These are phyloP conservation scores for Murina feae DNA, from an alignment of 2,113 vertebrate genomes.

Conservation along the genomic window DNA sequence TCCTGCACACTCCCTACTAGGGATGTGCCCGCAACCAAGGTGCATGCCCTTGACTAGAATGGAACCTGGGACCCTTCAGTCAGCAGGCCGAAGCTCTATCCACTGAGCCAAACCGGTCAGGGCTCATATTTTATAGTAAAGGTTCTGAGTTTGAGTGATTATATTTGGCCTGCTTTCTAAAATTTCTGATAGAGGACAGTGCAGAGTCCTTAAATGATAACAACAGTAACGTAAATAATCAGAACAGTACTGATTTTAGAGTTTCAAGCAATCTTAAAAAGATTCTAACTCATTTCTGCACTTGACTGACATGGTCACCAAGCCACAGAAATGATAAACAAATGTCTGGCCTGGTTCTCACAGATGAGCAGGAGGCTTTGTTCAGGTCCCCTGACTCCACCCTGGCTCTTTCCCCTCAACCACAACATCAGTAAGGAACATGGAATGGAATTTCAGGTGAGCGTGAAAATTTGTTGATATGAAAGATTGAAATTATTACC, in stretches of 20 bases:
- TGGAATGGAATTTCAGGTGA: not conserved
- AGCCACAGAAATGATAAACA: not conserved
- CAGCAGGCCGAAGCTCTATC: too few species aligned
- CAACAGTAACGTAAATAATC: not conserved
- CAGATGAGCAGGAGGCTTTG: not conserved
- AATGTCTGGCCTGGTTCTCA: not conserved
- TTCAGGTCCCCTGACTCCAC: not conserved
- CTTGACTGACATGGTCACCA: not conserved
- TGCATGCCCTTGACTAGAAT: too few species aligned
- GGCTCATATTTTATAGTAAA: not conserved
- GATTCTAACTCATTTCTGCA: not conserved
- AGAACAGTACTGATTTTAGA: not conserved
- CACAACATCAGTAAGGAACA: not conserved
- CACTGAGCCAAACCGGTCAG: too few species aligned
- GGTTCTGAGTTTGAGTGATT: not conserved
- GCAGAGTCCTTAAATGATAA: not conserved
- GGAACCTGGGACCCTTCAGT: too few species aligned
- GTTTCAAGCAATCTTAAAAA: not conserved
- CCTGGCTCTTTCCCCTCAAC: not conserved
- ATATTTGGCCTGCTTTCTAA: not conserved
- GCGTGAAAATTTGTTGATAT: not conserved
- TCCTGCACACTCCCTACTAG: too few species aligned
- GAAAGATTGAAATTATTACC: not conserved
- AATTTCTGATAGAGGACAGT: not conserved
- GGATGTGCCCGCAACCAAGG: too few species aligned